Conservation (phyloP, 2,797 vertebrate genomes). For the Bradypodion pumilum region DNA sequence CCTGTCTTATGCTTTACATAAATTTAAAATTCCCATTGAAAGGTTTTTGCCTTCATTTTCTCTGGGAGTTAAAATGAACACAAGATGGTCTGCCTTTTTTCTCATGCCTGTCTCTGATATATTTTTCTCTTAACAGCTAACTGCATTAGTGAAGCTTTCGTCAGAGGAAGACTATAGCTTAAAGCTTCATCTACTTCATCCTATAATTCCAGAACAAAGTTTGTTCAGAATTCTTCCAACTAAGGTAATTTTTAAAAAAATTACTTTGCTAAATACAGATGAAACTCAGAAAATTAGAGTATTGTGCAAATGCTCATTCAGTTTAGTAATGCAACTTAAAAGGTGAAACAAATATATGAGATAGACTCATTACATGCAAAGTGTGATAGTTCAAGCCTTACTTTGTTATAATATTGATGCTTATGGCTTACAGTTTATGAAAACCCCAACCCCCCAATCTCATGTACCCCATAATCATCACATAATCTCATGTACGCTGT, state of each 20-base stretch:
- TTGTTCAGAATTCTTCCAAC: slow-evolving; percentile 91
- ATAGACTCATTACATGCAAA: too few relatives aligned
- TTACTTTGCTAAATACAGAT: slow-evolving; percentile 11
- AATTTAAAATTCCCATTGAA: slow-evolving; percentile 23
- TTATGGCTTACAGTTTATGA: too few relatives aligned
- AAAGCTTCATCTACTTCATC: slow-evolving; percentile 84
- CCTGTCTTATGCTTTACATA: slow-evolving; percentile 13
- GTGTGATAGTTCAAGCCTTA: too few relatives aligned
- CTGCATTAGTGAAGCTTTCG: slow-evolving; percentile 81
- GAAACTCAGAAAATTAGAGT: too few relatives aligned
- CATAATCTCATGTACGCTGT: too few relatives aligned
- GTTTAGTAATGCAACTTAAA: too few relatives aligned
- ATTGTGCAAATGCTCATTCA: too few relatives aligned
- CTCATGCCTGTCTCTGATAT: background rate
- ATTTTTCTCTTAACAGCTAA: slow-evolving; percentile 80
- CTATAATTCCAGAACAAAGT: slow-evolving; percentile 89
- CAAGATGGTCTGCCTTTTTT: slow-evolving; percentile 8
- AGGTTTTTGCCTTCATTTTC: slow-evolving; percentile 37
- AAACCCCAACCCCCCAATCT: too few relatives aligned
- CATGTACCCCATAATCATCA: too few relatives aligned
- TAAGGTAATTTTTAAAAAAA: slow-evolving; percentile 80
- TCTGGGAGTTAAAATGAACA: slow-evolving; percentile 7
- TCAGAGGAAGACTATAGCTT: slow-evolving; percentile 87
- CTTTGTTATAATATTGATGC: too few relatives aligned
- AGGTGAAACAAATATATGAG: too few relatives aligned